Evolutionary conservation across 1,140 invertebrate genomes (phyloP).

Genomic region (Brachionus asplanchnoidis): DNA sequence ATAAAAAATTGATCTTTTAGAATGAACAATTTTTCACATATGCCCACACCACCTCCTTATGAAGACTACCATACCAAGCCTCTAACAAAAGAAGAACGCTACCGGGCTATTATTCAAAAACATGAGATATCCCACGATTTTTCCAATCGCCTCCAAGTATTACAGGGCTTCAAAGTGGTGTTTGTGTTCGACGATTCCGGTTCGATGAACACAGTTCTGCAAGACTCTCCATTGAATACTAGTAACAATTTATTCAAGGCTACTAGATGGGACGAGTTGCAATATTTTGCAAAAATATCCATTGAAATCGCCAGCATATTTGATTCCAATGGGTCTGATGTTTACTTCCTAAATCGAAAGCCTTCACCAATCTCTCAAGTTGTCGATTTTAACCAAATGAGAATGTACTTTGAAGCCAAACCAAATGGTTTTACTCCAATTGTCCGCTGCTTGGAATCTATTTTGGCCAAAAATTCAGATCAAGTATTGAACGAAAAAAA

Average conservation of each 20-base stretch:
- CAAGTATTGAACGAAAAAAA: neutral
- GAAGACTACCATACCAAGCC: neutral
- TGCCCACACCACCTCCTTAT: neutral
- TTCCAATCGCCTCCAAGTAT: conserved; percentile 8
- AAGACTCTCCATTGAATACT: conserved; percentile 33
- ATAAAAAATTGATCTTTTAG: neutral
- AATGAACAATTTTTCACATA: neutral
- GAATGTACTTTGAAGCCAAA: neutral
- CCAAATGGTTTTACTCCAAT: conserved; percentile 17
- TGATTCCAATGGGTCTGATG: conserved; percentile 14
- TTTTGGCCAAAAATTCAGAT: conserved; percentile 15
- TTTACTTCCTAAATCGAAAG: conserved; percentile 17
- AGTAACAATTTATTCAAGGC: neutral
- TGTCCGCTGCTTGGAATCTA: neutral
- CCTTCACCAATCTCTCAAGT: neutral
- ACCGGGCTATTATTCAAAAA: conserved; percentile 13
- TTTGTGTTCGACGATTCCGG: conserved; percentile 39
- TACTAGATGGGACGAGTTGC: conserved; percentile 32
- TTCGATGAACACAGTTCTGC: conserved; percentile 28
- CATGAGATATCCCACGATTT: conserved; percentile 26
- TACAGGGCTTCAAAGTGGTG: conserved; percentile 23
- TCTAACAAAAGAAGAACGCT: conserved; percentile 10
- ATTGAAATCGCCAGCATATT: conserved; percentile 39
- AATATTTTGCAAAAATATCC: conserved; percentile 18
- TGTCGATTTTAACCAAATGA: neutral